These are phyloP conservation scores for Triplophysa yarkandensis DNA, from an alignment of 2,797 vertebrate species.

Conservation along the genomic window DNA sequence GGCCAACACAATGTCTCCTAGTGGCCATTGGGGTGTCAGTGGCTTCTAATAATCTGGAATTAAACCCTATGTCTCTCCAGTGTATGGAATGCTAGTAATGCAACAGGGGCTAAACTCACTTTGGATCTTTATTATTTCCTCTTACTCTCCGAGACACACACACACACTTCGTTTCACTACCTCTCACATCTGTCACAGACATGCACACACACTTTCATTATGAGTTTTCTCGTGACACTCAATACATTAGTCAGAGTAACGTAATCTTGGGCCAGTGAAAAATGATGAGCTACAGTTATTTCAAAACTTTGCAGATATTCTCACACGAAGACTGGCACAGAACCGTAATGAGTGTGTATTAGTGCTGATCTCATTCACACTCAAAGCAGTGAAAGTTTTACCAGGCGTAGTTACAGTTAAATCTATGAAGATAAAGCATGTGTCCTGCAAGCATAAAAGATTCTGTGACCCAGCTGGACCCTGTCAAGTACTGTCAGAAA, in stretches of 20 bases:
- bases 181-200: slow-evolving; percentile 35
- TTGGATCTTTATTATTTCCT: slow-evolving; percentile 18
- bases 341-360: slow-evolving; percentile 44
- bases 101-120: not conserved
- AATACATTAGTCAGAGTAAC: slow-evolving; percentile 44
- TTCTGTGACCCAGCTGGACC: slow-evolving; percentile 1
- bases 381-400: slow-evolving; percentile 24
- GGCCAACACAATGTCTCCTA: slow-evolving; percentile 25
- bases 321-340: slow-evolving; percentile 33
- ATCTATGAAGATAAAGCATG: not conserved
- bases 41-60: slow-evolving; percentile 44
- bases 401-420: not conserved
- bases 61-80: slow-evolving; percentile 21
- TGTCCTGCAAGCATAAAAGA: not conserved
- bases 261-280: slow-evolving; percentile 33
- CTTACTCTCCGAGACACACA: not conserved
- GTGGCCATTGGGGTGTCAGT: slow-evolving; percentile 34
- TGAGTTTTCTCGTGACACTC: slow-evolving; percentile 38
- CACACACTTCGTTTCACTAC: slow-evolving; percentile 4
- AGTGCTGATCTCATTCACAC: slow-evolving; percentile 24
- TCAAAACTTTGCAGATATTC: slow-evolving; percentile 37
- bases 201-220: slow-evolving; percentile 43
- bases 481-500: not conserved
- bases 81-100: slow-evolving; percentile 40
- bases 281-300: slow-evolving; percentile 43